Evolutionary conservation across 2,888 invertebrate genomes (phyloP).

Genomic region (Gryllus longicercus): DNA sequence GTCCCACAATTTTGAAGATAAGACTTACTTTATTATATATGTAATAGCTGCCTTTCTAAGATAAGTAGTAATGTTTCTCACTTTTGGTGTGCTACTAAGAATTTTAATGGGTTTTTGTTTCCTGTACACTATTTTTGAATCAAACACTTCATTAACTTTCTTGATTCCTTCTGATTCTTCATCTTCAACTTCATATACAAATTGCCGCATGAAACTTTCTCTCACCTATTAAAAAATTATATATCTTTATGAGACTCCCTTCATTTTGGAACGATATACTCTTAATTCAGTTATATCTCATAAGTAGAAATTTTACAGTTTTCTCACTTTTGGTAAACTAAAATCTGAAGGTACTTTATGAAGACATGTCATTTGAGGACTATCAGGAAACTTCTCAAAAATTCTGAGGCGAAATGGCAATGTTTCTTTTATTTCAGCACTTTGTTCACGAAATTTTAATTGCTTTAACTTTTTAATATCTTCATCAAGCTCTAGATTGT

Average conservation of each 20-base stretch:
- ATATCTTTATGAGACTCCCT: too few relatives aligned
- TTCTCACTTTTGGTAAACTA: slow-evolving; percentile 74
- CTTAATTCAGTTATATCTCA: too few relatives aligned
- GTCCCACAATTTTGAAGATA: background rate
- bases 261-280: too few relatives aligned
- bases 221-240: slow-evolving; percentile 60
- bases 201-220: slow-evolving; percentile 98
- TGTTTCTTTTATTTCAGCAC: slow-evolving; percentile 96
- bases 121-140: slow-evolving; percentile 71
- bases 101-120: slow-evolving; percentile 81
- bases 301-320: too few relatives aligned
- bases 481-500: slow-evolving; percentile 98
- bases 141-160: slow-evolving; percentile 61
- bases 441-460: slow-evolving; percentile 93
- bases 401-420: slow-evolving; percentile 91
- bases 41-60: slow-evolving; percentile 77
- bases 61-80: slow-evolving; percentile 74
- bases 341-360: slow-evolving; percentile 93
- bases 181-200: slow-evolving; percentile 83
- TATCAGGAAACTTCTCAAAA: slow-evolving; percentile 97
- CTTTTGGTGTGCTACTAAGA: slow-evolving; percentile 76
- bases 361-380: slow-evolving; percentile 95
- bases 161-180: slow-evolving; percentile 64
- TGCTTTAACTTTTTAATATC: slow-evolving; percentile 99
- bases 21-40: slow-evolving; percentile 77